phyloP scores from a whole-genome alignment of 2,888 invertebrate species.

The Hyposoter dolosus region DNA sequence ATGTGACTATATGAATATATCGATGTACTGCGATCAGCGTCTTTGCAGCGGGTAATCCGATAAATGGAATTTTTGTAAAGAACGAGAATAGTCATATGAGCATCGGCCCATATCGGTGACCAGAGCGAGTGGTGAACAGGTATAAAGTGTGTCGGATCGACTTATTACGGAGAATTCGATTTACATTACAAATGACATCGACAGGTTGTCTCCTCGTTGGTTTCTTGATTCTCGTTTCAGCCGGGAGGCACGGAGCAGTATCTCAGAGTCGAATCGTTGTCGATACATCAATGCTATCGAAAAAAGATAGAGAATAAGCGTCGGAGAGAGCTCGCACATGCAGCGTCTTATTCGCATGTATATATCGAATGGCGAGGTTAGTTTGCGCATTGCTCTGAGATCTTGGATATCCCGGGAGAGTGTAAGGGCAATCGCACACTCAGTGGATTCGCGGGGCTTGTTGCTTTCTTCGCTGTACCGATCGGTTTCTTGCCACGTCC shows the following conservation, averaged over 20 bases:
- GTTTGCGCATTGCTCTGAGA: constrained; percentile 50
- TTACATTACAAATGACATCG: constrained; percentile 58
- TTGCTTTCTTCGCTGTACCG: constrained; percentile 51
- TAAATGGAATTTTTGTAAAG: constrained; percentile 52
- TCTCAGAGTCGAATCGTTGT: constrained; percentile 47
- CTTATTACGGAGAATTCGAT: constrained; percentile 63
- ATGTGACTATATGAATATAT: not conserved
- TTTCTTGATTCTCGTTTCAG: constrained; percentile 43
- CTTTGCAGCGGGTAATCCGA: constrained; percentile 38
- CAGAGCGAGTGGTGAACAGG: constrained; percentile 23
- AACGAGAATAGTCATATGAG: constrained; percentile 41
- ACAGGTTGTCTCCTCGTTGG: constrained; percentile 42
- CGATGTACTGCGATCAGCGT: not conserved
- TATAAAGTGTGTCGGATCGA: constrained; percentile 42
- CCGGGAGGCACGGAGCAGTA: constrained; percentile 29
- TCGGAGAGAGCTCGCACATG: constrained; percentile 32
- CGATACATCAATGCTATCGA: constrained; percentile 59
- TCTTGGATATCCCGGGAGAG: constrained; percentile 54
- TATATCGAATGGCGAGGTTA: constrained; percentile 35
- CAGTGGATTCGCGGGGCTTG: constrained; percentile 25
- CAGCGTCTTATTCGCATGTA: constrained; percentile 41
- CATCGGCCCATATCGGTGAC: constrained; percentile 13
- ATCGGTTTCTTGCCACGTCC: constrained; percentile 70
- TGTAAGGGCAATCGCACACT: constrained; percentile 54
- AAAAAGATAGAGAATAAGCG: constrained; percentile 11